Percentiles rank a stretch among this genome's conserved stretches.
phyloP scores from a whole-genome alignment of 2,113 vertebrate genomes.

The Microcebus lehilahytsara region DNA sequence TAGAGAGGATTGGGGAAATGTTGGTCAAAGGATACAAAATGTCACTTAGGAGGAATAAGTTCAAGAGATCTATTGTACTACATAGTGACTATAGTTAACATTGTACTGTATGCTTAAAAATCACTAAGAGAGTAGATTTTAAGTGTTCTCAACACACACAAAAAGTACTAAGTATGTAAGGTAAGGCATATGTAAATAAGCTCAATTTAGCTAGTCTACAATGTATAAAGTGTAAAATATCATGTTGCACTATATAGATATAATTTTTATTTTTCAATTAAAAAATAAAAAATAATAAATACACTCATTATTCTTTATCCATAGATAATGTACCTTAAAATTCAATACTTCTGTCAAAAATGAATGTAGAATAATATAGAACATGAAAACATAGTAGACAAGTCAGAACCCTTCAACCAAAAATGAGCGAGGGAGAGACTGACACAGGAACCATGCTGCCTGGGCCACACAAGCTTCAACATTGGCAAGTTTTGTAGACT shows the following conservation, averaged over 20 bases:
- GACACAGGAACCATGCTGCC: background rate
- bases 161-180: background rate
- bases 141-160: background rate
- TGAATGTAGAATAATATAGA: background rate
- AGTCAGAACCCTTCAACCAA: background rate
- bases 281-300: background rate
- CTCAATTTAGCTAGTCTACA: background rate
- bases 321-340: background rate
- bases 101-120: background rate
- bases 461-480: background rate
- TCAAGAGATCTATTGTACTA: background rate
- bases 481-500: background rate
- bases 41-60: background rate
- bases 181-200: background rate
- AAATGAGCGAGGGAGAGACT: background rate
- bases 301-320: background rate
- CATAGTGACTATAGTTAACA: background rate
- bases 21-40: background rate
- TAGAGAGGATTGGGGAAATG: background rate
- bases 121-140: background rate
- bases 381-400: background rate
- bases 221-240: background rate
- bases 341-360: background rate
- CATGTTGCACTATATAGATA: background rate
- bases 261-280: background rate